A percentile compares a stretch with the other conserved stretches of the same genome.
These are phyloP conservation scores for Pionites leucogaster DNA, from an alignment of 2,113 vertebrate genomes.

Conservation along the genomic window DNA sequence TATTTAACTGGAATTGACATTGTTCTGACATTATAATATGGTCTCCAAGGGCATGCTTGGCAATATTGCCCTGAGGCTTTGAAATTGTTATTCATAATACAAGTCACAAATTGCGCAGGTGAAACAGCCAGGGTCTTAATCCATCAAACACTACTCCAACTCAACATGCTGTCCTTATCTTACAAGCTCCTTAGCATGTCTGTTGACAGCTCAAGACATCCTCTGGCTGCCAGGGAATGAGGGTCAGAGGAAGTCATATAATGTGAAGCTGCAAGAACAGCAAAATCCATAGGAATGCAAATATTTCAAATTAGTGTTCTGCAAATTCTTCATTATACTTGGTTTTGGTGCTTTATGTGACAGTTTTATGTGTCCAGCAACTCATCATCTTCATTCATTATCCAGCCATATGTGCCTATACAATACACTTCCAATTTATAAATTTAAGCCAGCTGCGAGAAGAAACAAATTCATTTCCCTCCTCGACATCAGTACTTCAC, in stretches of 20 bases:
- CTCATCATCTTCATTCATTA: background rate
- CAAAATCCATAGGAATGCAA: background rate
- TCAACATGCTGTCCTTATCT: conserved; percentile 25
- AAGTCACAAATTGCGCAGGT: conserved; percentile 39
- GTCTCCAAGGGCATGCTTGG: conserved; percentile 17
- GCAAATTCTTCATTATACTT: background rate
- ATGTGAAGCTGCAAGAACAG: background rate
- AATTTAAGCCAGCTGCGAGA: background rate
- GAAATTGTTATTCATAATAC: conserved; percentile 47
- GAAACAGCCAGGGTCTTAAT: conserved; percentile 42
- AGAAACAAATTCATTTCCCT: background rate
- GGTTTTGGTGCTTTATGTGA: background rate
- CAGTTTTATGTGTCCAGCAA: background rate
- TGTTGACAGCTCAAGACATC: conserved; percentile 32
- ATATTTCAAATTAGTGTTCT: background rate
- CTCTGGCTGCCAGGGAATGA: background rate
- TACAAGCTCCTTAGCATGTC: conserved; percentile 49
- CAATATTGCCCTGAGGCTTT: conserved; percentile 33
- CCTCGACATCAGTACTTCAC: background rate
- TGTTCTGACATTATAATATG: conserved; percentile 51
- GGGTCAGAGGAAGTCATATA: background rate
- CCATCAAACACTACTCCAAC: conserved; percentile 19
- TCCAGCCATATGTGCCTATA: background rate
- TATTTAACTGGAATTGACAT: conserved; percentile 43
- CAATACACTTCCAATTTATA: background rate